phyloP scores from a whole-genome alignment of 1,140 invertebrate species.

The Chrysoperla carnea region DNA sequence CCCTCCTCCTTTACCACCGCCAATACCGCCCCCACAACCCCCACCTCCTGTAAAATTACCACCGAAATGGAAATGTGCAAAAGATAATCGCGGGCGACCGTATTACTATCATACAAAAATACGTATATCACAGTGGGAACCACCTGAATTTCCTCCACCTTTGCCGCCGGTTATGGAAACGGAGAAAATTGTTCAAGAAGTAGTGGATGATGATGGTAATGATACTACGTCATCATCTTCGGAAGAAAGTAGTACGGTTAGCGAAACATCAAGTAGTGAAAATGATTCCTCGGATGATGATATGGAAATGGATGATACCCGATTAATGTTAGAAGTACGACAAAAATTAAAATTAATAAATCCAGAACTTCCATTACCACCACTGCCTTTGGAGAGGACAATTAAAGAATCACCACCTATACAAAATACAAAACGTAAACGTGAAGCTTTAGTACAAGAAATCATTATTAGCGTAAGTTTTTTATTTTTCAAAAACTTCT shows the following conservation, averaged over 20 bases:
- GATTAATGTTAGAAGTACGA: constrained; percentile 14
- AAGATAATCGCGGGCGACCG: constrained; percentile 58
- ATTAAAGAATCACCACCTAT: neutral
- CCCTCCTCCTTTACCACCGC: constrained; percentile 8
- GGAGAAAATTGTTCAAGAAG: too few species aligned
- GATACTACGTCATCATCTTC: constrained; percentile 28
- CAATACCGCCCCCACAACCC: constrained; percentile 15
- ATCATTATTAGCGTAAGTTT: constrained; percentile 48
- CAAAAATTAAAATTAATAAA: constrained; percentile 14
- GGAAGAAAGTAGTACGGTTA: constrained; percentile 20
- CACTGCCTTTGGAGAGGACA: neutral
- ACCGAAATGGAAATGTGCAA: constrained; percentile 70
- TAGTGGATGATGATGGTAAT: constrained; percentile 19
- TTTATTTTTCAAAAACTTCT: constrained; percentile 3
- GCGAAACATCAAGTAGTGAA: constrained; percentile 29
- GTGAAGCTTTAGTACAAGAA: constrained; percentile 42
- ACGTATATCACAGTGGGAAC: constrained; percentile 74
- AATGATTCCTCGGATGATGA: constrained; percentile 28
- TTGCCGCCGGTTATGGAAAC: neutral
- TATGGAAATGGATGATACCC: constrained; percentile 14
- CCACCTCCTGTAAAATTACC: constrained; percentile 49
- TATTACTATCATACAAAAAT: constrained; percentile 86
- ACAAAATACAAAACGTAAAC: constrained; percentile 16
- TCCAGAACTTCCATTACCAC: constrained; percentile 1
- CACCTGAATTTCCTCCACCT: constrained; percentile 32